Evolutionary conservation across 2,888 invertebrate species (phyloP).

Genomic region (Drosophila rellima): DNA sequence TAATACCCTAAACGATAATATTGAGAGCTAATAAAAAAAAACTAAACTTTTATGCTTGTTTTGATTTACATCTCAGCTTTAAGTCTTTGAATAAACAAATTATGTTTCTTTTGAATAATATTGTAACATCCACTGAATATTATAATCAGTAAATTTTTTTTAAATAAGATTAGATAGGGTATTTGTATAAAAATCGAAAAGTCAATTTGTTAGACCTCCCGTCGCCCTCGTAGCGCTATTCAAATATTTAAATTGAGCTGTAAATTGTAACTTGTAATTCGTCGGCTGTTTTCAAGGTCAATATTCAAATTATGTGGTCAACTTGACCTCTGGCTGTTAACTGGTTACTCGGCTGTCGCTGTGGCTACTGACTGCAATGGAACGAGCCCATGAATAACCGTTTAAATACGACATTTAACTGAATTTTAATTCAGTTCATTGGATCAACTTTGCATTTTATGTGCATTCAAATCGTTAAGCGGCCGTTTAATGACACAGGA

Average conservation of each 20-base stretch:
- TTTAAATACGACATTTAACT: slow-evolving; percentile 49
- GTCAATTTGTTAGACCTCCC: slow-evolving; percentile 47
- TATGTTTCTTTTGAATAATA: neutral
- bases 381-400: slow-evolving; percentile 41
- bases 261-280: slow-evolving; percentile 70
- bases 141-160: too few relatives aligned
- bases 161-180: too few relatives aligned
- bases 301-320: slow-evolving; percentile 42
- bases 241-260: slow-evolving; percentile 77
- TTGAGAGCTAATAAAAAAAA: neutral
- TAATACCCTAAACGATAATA: slow-evolving; percentile 5
- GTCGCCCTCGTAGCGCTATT: slow-evolving; percentile 31
- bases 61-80: too few relatives aligned
- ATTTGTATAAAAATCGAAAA: slow-evolving; percentile 10
- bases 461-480: slow-evolving; percentile 23
- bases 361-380: slow-evolving; percentile 33
- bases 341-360: slow-evolving; percentile 14
- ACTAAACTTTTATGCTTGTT: too few relatives aligned
- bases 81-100: too few relatives aligned
- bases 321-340: slow-evolving; percentile 52
- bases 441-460: slow-evolving; percentile 31
- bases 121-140: neutral
- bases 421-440: slow-evolving; percentile 29
- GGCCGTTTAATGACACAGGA: slow-evolving; percentile 42
- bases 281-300: slow-evolving; percentile 74